phyloP scores from a whole-genome alignment of 2,888 invertebrate species.

The Harpalus rufipes region DNA sequence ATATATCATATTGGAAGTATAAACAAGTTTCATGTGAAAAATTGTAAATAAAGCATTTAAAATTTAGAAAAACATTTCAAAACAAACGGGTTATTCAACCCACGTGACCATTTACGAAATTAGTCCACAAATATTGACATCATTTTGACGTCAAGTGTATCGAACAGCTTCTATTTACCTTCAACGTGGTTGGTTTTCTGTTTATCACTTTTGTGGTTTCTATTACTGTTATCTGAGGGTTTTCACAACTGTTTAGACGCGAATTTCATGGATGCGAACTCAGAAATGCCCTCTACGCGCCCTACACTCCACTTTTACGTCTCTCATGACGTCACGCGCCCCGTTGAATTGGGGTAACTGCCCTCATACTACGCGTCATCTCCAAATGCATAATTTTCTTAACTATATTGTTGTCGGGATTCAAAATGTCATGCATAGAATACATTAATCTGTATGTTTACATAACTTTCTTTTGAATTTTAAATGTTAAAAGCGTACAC shows the following conservation, averaged over 20 bases:
- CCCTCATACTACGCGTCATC: slow-evolving; percentile 28
- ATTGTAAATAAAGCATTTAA: not conserved
- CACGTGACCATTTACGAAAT: slow-evolving; percentile 45
- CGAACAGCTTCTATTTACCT: slow-evolving; percentile 51
- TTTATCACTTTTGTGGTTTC: slow-evolving; percentile 59
- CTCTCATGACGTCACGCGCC: slow-evolving; percentile 52
- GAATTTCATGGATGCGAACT: slow-evolving; percentile 26
- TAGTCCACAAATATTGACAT: slow-evolving; percentile 5
- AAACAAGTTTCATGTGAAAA: not conserved
- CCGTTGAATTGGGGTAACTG: slow-evolving; percentile 26
- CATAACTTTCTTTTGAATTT: slow-evolving; percentile 16
- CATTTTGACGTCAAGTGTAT: not conserved
- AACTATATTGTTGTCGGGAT: not conserved
- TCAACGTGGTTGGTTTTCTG: slow-evolving; percentile 18
- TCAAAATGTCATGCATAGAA: not conserved
- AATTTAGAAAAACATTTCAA: slow-evolving; percentile 24
- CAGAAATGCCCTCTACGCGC: slow-evolving; percentile 58
- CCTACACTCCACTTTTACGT: slow-evolving; percentile 55
- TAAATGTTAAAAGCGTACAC: not conserved
- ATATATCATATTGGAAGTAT: slow-evolving; percentile 5
- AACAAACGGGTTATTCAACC: slow-evolving; percentile 57
- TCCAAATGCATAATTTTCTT: not conserved
- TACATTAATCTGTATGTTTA: slow-evolving; percentile 17
- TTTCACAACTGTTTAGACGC: slow-evolving; percentile 44
- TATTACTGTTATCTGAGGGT: slow-evolving; percentile 21